Evolutionary conservation across 2,113 vertebrate genomes (phyloP).

Genomic region (Nettapus auritus): DNA sequence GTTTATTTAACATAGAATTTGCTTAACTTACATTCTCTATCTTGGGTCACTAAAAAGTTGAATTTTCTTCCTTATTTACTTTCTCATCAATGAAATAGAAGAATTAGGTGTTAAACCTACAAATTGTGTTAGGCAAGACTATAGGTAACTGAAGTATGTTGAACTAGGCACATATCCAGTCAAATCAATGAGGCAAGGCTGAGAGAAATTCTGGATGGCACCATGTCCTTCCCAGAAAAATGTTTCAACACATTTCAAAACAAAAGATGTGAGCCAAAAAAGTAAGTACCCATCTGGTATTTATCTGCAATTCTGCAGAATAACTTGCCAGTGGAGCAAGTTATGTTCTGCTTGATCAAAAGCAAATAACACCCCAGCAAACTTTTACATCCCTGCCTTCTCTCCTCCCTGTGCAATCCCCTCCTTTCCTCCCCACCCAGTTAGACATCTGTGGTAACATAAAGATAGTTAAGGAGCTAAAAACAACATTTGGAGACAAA

Average conservation of each 20-base stretch:
- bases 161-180: background rate
- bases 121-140: background rate
- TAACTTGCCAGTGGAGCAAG: background rate
- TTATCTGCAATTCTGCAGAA: conserved; percentile 1
- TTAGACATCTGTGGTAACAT: background rate
- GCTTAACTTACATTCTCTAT: background rate
- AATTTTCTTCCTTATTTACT: background rate
- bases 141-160: background rate
- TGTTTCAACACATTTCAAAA: conserved; percentile 49
- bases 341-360: background rate
- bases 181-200: background rate
- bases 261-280: conserved; percentile 16
- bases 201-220: conserved; percentile 22
- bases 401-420: background rate
- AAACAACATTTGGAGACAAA: background rate
- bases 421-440: background rate
- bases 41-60: background rate
- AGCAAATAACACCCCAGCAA: background rate
- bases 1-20: background rate
- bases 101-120: background rate
- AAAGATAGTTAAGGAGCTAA: background rate
- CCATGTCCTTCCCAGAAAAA: background rate
- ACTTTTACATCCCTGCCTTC: background rate
- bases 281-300: conserved; percentile 20
- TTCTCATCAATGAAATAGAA: background rate